Evolutionary conservation across 1,140 invertebrate species (phyloP), one percentile per base, ranked within the genome.

Genomic region (Agrilus planipennis): DNA sequence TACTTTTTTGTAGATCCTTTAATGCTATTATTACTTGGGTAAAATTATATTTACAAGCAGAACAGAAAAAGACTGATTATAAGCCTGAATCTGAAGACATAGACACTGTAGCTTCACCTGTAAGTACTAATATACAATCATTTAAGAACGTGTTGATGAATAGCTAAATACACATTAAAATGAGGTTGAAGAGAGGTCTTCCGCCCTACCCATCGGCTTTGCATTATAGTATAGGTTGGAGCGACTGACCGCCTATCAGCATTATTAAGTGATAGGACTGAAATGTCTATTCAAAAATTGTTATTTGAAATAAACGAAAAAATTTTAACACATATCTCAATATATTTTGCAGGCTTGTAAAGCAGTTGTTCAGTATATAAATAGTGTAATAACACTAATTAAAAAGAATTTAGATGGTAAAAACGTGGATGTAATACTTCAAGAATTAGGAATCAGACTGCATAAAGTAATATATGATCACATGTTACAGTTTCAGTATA

Each of bases 401-500:
- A 76, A 81, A 53, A 73, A 79, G 21, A 84, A 81, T 52, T 68
- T 98, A 10, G 94, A 98, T 65, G 93, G 91, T 0, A 91, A 91
- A 52, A 97, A 98, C 70, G 71, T 91, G 14, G 81, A 84, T 52
- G 77, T 78, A 17, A 78, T 94, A 3, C 66, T 94, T 10, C 77
- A 81, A 16, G 94, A 98, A 63, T 68, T 99, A 2, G 93, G 93
- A 1, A 76, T 84, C 15, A 69, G 90, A 34, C 78, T 98, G 45
- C 93, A 98, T 64, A 68, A 90, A 41, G 80, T 91, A n/a, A 84
- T 98, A 38, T 92, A 91, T 54, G 91, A 96, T 51, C 94, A 99
- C 67, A 68, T 98, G 27, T 80, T 88, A 49, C 86, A 89, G 52
- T 97, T 89, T 71, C 87, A 91, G 55, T 99, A 94, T 56, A 96